Base-by-base conservation (phyloP, 2,113 vertebrate species). In the Cyprinodon brontotheroides region DNA sequence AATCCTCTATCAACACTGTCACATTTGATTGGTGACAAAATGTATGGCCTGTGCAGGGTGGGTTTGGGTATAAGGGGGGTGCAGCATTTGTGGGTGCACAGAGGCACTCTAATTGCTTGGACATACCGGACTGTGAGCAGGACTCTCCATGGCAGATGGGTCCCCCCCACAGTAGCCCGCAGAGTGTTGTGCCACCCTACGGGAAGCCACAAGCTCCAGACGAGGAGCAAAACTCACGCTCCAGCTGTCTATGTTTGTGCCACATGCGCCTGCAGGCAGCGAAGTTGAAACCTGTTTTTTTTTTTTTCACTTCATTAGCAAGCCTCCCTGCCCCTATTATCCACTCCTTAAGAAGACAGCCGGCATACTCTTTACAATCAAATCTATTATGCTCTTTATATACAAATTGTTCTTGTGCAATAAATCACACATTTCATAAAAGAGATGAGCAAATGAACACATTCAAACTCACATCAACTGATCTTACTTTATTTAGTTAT, bases 201-300 rank as follows among this genome's bases (percentile, higher is more conserved):
- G 80, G 92, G 91, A 86, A 79, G 91, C 90, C 87, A 74, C 75
- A 47, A 72, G 87, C 86, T 87, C 87, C 89, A 93, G 91, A 87
- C 81, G 84, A 90, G 91, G 69, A 87, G 84, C 77, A 85, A 89
- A 91, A 90, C 79, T 87, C 87, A 70, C 61, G 67, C 87, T 91
- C 91, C 92, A 93, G 92, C 89, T 94, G 92, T 92, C 92, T 91
- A 85, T 80, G 87, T 90, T 83, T 80, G 75, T 65, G 87, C 92
- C 92, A 92, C 93, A 92, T 93, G 92, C 79, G 82, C 75, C 87
- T 77, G 43, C 77, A 75, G 77, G 79, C 86, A 68, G 69, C 62
- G 53, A 69, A 86, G 62, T 39, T 67, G 36, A 76, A 83, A 61
- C 74, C 64, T 40, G 40, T 10, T 72, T 67, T 10, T 72, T 67